Base-by-base conservation (phyloP, 2,888 invertebrate genomes). In the Chrysolina americana region DNA sequence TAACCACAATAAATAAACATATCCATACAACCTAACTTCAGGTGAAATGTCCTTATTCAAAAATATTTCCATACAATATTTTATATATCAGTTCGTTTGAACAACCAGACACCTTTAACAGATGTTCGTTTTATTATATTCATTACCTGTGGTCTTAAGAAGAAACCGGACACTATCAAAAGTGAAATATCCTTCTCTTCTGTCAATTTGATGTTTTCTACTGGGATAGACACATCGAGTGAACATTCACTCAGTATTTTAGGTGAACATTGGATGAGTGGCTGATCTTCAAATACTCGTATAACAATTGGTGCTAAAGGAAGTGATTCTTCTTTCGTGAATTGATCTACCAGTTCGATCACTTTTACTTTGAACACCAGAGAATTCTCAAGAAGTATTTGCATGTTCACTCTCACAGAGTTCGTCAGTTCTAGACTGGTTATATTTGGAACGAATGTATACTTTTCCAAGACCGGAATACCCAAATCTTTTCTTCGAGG, bases 391-490 rank as follows among this genome's bases (percentile, higher is more conserved):
- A 94, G 85, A 0, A 93, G 91, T 0, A 95, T 84, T 86, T 96
- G 96, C 9, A 94, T 88, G 83, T 92, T 89, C 0, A 91, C 87
- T 23, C 93, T 89, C 0, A 92, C 87, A 0, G 92, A 89, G 68
- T 84, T 70, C 9, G 80, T 73, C 0, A 83, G 17, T 9, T 79
- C 53, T 9, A 87, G 71, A 17, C 72, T 47, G 0, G 80, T 74
- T 48, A 80, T 76, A 86, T 94, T 92, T 0, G 95, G 91, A 10
- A 95, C 85, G 83, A 96, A 96, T 75, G 90, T 89, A 84, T 94
- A 94, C 85, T 92, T 92, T 86, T 96, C 96, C 23, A 96, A 87
- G 0, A 95, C 92, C 1, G 96, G 95, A n/a, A 92, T 89, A 15
- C 93, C 92, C 41, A 94, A 91, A 19, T 92, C 92, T 76, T 92